Evolutionary conservation across 1,140 invertebrate genomes (phyloP).

Genomic region (Proales similis): DNA sequence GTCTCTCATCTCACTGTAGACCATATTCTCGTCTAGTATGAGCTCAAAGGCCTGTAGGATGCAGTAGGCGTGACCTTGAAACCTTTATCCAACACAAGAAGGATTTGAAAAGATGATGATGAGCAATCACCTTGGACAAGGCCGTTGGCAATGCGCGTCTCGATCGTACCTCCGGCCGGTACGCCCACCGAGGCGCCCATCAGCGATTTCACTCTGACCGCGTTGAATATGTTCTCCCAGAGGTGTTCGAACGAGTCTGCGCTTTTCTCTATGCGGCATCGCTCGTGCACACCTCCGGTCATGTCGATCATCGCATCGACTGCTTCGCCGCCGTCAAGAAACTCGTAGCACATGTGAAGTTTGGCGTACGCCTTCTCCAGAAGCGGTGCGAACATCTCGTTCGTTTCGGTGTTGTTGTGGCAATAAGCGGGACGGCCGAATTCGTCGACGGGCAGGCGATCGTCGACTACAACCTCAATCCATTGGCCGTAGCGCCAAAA

Average conservation of each 20-base stretch:
- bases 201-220: conserved; percentile 13
- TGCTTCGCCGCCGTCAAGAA: conserved; percentile 45
- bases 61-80: conserved; percentile 35
- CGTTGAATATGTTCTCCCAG: conserved; percentile 27
- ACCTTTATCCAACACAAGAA: too few species aligned
- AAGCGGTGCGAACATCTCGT: conserved; percentile 56
- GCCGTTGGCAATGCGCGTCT: too few species aligned
- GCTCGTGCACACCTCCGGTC: conserved; percentile 48
- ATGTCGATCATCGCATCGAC: conserved; percentile 47
- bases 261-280: conserved; percentile 40
- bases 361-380: conserved; percentile 57
- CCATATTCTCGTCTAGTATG: conserved; percentile 12
- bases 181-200: too few species aligned
- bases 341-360: conserved; percentile 47
- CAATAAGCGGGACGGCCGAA: conserved; percentile 6
- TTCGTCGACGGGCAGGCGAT: conserved; percentile 49
- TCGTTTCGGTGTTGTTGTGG: conserved; percentile 33
- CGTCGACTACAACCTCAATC: conserved; percentile 54
- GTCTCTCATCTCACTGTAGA: conserved; percentile 7
- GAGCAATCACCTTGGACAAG: too few species aligned
- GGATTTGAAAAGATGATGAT: too few species aligned
- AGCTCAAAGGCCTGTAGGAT: conserved; percentile 22
- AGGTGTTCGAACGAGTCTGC: conserved; percentile 12
- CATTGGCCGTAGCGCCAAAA: conserved; percentile 56
- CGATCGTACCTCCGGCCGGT: too few species aligned